Evolutionary conservation across 1,140 invertebrate species (phyloP).

Genomic region (Zaprionus camerounensis): DNA sequence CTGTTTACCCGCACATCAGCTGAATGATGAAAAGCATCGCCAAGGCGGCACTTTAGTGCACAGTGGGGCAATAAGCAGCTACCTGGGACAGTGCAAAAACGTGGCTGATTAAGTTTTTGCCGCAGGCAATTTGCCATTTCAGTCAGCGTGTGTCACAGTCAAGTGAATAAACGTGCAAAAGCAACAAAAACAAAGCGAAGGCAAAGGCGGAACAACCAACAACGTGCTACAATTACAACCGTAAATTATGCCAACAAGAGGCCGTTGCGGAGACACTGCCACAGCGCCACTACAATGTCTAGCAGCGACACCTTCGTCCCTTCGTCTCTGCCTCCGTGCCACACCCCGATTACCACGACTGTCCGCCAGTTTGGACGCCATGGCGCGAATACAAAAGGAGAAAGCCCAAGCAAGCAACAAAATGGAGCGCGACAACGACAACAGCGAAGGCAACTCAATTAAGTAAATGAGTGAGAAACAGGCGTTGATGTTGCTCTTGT

Average conservation of each 20-base stretch:
- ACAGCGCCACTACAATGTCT: conserved; percentile 36
- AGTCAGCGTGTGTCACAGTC: conserved; percentile 64
- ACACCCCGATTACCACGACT: conserved; percentile 16
- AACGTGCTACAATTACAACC: conserved; percentile 74
- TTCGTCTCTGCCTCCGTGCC: conserved; percentile 7
- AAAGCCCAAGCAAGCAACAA: conserved; percentile 45
- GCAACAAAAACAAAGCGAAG: conserved; percentile 8
- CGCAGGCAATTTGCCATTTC: conserved; percentile 72
- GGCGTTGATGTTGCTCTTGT: conserved; percentile 49
- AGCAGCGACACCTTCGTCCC: neutral
- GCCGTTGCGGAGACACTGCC: conserved; percentile 30
- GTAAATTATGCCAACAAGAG: conserved; percentile 74
- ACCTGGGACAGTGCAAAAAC: conserved; percentile 54
- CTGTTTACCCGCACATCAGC: neutral
- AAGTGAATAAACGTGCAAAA: conserved; percentile 42
- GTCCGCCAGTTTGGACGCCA: conserved; percentile 34
- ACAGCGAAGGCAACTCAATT: conserved; percentile 64
- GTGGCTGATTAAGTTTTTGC: conserved; percentile 76
- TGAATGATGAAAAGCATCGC: neutral
- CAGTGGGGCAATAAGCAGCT: conserved; percentile 17
- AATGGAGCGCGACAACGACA: conserved; percentile 51
- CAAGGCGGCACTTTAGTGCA: neutral
- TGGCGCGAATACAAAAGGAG: conserved; percentile 56
- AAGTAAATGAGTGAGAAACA: conserved; percentile 70
- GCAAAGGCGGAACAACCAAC: conserved; percentile 57